Percentiles rank a stretch among this genome's conserved stretches.
Evolutionary conservation across 2,113 vertebrate genomes (phyloP).

Genomic region (Geococcyx californianus): DNA sequence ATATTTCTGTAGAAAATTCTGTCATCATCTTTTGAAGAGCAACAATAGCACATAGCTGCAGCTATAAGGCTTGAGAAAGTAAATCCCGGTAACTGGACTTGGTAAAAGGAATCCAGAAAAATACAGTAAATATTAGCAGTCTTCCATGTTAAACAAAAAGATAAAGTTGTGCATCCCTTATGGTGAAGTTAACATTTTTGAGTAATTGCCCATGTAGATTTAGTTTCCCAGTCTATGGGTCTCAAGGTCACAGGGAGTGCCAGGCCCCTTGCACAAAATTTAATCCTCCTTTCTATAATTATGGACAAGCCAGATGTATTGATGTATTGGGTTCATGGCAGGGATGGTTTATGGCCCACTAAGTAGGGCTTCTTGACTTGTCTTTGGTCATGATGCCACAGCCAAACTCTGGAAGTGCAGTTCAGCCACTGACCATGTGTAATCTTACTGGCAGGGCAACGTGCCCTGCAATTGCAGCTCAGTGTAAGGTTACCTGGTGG

Average conservation of each 20-base stretch:
- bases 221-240: not conserved
- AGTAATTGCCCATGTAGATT: not conserved
- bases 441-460: not conserved
- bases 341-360: not conserved
- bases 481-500: not conserved
- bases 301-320: not conserved
- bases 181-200: not conserved
- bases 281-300: not conserved
- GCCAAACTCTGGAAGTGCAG: not conserved
- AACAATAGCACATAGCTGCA: not conserved
- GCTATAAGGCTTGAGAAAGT: not conserved
- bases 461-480: not conserved
- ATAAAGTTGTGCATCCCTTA: not conserved
- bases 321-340: not conserved
- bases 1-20: not conserved
- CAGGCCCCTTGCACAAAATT: not conserved
- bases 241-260: not conserved
- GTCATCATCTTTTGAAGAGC: not conserved
- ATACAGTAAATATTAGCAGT: not conserved
- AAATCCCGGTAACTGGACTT: not conserved
- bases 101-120: not conserved
- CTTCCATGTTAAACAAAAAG: not conserved
- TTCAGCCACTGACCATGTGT: rapidly evolving
- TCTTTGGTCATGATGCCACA: not conserved
- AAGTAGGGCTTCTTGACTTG: not conserved